Evolutionary conservation across 2,113 vertebrate species (phyloP), one percentile per base, ranked within the genome.

Genomic region (Sceloporus undulatus): DNA sequence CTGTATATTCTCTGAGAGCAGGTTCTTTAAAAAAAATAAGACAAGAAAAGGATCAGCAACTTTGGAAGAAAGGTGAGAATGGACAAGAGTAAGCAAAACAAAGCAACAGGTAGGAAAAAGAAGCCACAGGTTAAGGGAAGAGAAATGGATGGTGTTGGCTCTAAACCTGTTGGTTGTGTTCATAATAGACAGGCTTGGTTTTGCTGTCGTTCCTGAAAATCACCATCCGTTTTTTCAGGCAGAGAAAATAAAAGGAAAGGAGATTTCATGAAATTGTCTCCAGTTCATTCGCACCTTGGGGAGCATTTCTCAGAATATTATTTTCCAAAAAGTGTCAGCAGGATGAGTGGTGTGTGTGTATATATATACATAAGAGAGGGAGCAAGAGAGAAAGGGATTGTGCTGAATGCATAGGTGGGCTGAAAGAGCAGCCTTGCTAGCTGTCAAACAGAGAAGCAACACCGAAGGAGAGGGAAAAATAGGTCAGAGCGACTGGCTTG

Each of bases 401-500:
- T 65, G 21, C 42, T 80, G 80, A 66, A 74, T 74, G 48, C 82
- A 92, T 95, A 96, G 92, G 93, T 95, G 93, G 89, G 91, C 92
- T 94, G 88, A 91, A 96, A 34, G 34, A 94, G 94, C 91, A 95
- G 70, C 84, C 94, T 87, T 91, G 88, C 85, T 78, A 93, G 93
- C 93, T 95, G 95, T 96, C 94, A 96, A 96, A 18, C 85, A 89
- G 92, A 96, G 94, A 96, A 95, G 94, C 95, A 96, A 91, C 75
- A 56, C 54, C 93, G 90, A 94, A 96, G 62, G n/a, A 6, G 25
- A 29, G 29, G 56, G 13, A 96, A 96, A 98, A 97, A 95, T 96
- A 96, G 97, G 97, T 97, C 96, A 96, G 91, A 95, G 93, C 92
- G 95, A 94, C 92, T 94, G 95, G 92, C 93, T 93, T 96, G 92